phyloP scores from a whole-genome alignment of 2,797 vertebrate species.

The Urosaurus nigricauda region DNA sequence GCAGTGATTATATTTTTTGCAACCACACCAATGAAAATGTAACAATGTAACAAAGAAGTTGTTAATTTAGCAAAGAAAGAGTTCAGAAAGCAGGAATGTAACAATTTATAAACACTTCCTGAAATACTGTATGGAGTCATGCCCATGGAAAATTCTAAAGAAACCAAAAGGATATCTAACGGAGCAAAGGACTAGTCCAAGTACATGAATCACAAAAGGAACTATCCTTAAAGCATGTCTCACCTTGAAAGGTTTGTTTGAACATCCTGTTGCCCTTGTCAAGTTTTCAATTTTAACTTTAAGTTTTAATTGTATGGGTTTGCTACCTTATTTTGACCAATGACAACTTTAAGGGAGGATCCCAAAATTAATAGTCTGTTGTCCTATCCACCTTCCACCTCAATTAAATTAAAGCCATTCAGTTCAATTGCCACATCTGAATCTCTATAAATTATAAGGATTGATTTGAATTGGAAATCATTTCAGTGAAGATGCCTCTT shows the following conservation, averaged over 20 bases:
- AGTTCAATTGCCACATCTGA: not conserved
- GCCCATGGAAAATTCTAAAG: not conserved
- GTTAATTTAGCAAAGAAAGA: slow-evolving; percentile 48
- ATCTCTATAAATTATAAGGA: not conserved
- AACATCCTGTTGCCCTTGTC: not conserved
- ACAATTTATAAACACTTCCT: slow-evolving; percentile 51
- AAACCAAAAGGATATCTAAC: slow-evolving; percentile 56
- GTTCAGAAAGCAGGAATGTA: slow-evolving; percentile 55
- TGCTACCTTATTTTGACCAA: not conserved
- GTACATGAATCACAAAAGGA: not conserved
- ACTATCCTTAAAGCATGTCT: not conserved
- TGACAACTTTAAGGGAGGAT: not conserved
- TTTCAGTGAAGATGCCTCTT: not conserved
- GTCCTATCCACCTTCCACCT: not conserved
- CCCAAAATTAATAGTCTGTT: not conserved
- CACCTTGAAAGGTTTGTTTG: not conserved
- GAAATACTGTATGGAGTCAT: slow-evolving; percentile 37
- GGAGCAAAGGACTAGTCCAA: not conserved
- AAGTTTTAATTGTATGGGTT: not conserved
- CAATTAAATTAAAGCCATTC: not conserved
- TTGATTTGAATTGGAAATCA: slow-evolving; percentile 14
- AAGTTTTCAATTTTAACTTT: not conserved
- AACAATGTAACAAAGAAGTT: slow-evolving; percentile 50
- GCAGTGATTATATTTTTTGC: not conserved
- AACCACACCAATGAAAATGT: slow-evolving; percentile 15